These are phyloP conservation scores for Hyposoter dolosus DNA, from an alignment of 2,888 invertebrate genomes.

Conservation along the genomic window DNA sequence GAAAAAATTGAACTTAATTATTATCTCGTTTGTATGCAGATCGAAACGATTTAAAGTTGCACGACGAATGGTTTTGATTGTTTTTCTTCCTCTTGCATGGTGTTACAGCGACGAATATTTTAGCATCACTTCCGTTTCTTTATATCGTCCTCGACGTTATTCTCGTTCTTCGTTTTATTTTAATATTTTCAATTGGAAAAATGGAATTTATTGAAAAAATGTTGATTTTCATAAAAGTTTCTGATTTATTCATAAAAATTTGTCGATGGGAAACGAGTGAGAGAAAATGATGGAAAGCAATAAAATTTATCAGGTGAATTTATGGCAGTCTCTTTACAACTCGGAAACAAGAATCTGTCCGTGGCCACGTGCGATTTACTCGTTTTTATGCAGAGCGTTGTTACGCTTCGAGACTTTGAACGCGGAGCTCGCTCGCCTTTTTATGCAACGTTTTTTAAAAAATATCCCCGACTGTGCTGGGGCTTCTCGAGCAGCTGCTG, in stretches of 20 bases:
- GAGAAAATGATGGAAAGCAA: not conserved
- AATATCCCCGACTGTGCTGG: constrained; percentile 31
- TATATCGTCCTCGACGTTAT: not conserved
- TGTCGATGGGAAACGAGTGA: not conserved
- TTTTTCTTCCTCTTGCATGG: not conserved
- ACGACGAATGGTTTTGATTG: not conserved
- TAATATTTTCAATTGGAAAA: not conserved
- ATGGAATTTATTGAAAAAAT: not conserved
- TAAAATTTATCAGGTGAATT: not conserved
- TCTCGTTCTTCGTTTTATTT: not conserved
- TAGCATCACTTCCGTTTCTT: not conserved
- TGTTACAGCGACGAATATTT: not conserved
- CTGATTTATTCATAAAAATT: not conserved
- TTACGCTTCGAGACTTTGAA: constrained; percentile 20
- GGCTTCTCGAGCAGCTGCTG: constrained; percentile 62
- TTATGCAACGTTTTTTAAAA: constrained; percentile 28
- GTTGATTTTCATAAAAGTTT: not conserved
- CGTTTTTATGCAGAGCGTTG: constrained; percentile 27
- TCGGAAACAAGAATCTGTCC: constrained; percentile 31
- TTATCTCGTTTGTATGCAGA: constrained; percentile 18
- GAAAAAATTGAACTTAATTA: not conserved
- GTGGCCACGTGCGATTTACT: constrained; percentile 33
- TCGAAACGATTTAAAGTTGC: not conserved
- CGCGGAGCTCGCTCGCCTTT: not conserved
- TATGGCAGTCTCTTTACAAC: not conserved